A percentile compares a stretch with the other conserved stretches of the same genome.
phyloP scores from a whole-genome alignment of 2,113 vertebrate genomes.

The Zosterops hypoxanthus region DNA sequence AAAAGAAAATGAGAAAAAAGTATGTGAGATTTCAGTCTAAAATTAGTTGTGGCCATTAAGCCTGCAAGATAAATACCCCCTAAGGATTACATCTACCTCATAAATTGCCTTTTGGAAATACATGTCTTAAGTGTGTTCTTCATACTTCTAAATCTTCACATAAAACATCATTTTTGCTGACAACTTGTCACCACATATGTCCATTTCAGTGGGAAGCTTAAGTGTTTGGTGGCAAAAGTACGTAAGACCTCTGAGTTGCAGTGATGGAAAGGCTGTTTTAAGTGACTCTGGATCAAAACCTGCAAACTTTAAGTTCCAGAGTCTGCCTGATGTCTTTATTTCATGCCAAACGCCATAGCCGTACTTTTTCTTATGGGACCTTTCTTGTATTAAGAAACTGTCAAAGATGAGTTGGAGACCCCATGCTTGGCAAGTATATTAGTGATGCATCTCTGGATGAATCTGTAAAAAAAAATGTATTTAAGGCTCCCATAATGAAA shows the following conservation, averaged over 20 bases:
- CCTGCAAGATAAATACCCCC: neutral
- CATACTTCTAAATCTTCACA: neutral
- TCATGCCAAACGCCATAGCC: neutral
- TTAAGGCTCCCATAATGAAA: neutral
- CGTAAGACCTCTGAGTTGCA: neutral
- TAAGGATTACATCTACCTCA: neutral
- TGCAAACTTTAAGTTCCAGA: neutral
- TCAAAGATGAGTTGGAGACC: neutral
- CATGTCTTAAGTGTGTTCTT: neutral
- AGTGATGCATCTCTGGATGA: neutral
- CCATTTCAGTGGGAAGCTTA: neutral
- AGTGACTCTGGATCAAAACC: neutral
- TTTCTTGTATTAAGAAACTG: neutral
- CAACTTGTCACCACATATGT: neutral
- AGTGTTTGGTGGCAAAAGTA: neutral
- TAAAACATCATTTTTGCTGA: neutral
- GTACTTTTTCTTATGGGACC: neutral
- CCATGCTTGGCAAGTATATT: neutral
- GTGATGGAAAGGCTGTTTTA: neutral
- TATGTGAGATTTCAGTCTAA: neutral
- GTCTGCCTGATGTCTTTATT: neutral
- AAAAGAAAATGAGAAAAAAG: neutral
- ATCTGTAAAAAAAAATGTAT: neutral
- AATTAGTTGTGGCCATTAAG: neutral
- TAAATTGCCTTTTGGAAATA: neutral